phyloP scores from a whole-genome alignment of 2,113 vertebrate species.

The Tretioscincus oriximinensis region DNA sequence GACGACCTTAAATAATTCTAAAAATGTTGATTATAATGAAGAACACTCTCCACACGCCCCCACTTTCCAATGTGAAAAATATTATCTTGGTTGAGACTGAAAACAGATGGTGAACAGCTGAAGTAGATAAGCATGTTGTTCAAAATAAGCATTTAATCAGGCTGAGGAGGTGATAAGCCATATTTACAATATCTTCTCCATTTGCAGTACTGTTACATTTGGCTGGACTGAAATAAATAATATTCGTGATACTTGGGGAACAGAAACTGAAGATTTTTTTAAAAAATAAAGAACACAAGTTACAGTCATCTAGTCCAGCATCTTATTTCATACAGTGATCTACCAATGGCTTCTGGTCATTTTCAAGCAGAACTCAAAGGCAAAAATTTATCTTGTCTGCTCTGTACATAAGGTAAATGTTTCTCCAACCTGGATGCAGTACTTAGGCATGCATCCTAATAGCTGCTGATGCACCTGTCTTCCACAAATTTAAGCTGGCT shows the following conservation, averaged over 20 bases:
- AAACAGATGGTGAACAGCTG: conserved; percentile 80
- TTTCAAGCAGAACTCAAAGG: too few species aligned
- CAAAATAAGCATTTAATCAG: conserved; percentile 78
- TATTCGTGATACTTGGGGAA: conserved; percentile 45
- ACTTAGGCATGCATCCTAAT: too few species aligned
- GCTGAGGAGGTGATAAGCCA: conserved; percentile 69
- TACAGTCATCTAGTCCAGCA: too few species aligned
- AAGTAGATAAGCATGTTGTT: conserved; percentile 74
- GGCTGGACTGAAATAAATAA: conserved; percentile 59
- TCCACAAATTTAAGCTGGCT: too few species aligned
- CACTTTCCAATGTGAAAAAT: conserved; percentile 72
- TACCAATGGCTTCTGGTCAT: too few species aligned
- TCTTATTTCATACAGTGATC: too few species aligned
- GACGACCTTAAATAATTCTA: conserved; percentile 41
- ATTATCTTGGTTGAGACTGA: conserved; percentile 72
- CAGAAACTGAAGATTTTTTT: conserved; percentile 37
- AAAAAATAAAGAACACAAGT: too few species aligned
- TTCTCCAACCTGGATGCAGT: too few species aligned
- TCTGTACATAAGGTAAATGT: too few species aligned
- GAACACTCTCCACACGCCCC: conserved; percentile 50
- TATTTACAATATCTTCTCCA: conserved; percentile 73
- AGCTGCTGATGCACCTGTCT: too few species aligned
- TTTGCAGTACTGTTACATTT: conserved; percentile 67
- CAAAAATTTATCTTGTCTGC: too few species aligned
- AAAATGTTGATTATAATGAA: conserved; percentile 66